A percentile compares a stretch with the other conserved stretches of the same genome.
phyloP scores from a whole-genome alignment of 2,113 vertebrate genomes.

The Cairina moschata region DNA sequence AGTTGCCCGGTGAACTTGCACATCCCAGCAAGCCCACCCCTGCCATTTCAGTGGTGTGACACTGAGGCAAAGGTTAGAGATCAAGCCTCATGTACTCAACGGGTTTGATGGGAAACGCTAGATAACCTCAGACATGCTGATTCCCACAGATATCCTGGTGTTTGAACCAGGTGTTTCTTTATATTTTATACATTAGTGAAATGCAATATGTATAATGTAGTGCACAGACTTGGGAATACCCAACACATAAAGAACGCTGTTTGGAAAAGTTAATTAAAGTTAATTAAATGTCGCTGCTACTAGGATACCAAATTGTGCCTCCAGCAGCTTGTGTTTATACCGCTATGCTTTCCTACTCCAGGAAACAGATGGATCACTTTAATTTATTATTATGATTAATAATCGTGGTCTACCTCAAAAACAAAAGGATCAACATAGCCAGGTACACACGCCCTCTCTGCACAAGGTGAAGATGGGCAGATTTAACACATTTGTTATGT shows the following conservation, averaged over 20 bases:
- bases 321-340: neutral
- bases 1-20: neutral
- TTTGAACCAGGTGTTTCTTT: neutral
- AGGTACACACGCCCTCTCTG: neutral
- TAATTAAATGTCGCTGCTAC: neutral
- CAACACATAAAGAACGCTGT: neutral
- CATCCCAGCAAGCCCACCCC: neutral
- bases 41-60: neutral
- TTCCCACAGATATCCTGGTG: neutral
- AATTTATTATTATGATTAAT: neutral
- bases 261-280: constrained; percentile 10
- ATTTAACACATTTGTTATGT: neutral
- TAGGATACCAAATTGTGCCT: neutral
- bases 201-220: neutral
- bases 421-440: neutral
- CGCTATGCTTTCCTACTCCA: neutral
- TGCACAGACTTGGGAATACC: neutral
- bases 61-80: rapidly evolving
- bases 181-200: neutral
- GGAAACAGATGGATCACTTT: neutral
- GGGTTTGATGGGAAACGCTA: neutral
- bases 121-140: neutral
- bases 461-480: neutral
- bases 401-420: neutral
- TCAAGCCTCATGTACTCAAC: neutral